A percentile compares a stretch with the other conserved stretches of the same genome.
Evolutionary conservation across 2,888 invertebrate species (phyloP).

Genomic region (Aricia artaxerxes): DNA sequence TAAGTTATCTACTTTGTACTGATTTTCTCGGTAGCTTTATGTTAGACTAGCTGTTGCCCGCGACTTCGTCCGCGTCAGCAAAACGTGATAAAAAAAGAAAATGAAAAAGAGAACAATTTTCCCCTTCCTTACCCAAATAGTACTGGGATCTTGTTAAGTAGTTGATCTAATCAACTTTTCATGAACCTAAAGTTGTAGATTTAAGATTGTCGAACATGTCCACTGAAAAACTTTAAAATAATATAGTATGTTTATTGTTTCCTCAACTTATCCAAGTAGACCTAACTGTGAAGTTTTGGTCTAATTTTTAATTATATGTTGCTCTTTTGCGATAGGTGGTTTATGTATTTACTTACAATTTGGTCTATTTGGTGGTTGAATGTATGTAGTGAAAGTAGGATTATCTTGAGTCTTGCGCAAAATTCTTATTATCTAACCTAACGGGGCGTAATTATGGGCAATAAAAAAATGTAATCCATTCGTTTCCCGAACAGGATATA

Average conservation of each 20-base stretch:
- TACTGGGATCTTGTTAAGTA: too few relatives aligned
- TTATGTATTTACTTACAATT: background rate
- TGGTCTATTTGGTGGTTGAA: background rate
- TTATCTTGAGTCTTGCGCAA: background rate
- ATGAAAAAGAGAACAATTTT: too few relatives aligned
- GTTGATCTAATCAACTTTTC: too few relatives aligned
- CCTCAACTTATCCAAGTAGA: background rate
- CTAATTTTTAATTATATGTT: background rate
- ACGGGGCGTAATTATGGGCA: background rate
- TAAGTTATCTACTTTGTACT: background rate
- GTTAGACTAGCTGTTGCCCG: too few relatives aligned
- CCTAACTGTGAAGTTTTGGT: background rate
- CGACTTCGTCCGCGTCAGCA: too few relatives aligned
- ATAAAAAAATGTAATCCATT: conserved; percentile 5
- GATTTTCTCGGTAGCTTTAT: background rate
- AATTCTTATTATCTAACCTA: background rate
- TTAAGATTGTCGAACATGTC: too few relatives aligned
- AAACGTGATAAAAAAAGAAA: too few relatives aligned
- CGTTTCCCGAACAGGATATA: background rate
- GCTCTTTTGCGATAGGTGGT: background rate
- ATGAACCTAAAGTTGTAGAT: too few relatives aligned
- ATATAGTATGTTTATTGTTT: background rate
- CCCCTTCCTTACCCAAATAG: too few relatives aligned
- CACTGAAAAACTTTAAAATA: background rate
- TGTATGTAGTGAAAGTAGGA: background rate